Base-by-base conservation (phyloP, 2,113 vertebrate genomes). In the Pithys albifrons region DNA sequence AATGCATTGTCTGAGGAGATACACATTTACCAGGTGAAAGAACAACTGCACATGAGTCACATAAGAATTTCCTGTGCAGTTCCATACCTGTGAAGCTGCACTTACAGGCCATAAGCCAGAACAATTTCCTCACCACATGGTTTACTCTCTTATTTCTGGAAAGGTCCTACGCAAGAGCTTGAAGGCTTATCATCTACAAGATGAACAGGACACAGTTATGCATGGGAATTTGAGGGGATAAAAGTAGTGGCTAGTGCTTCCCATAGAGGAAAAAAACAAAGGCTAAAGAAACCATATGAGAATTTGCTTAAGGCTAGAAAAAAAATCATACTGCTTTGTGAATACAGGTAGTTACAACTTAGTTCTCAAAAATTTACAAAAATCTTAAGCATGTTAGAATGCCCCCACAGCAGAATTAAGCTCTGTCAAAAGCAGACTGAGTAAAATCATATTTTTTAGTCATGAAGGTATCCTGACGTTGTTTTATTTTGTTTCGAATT, bases 51-150 rank as follows among this genome's bases (percentile, higher is more conserved):
- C 7, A 7, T 48, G 33, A 94, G 45, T 76, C 55, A 49, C 8
- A 3, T 2, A 29, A 73, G 33, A 62, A 62, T 77, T 91, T 41
- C 43, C 41, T 20, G n/a, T 87, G 77, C 33, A 70, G 37, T 54
- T 93, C n/a, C 55, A 9, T 46, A 17, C 55, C n/a, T n/a, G 41
- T 81, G 24, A 79, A 49, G 25, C 45, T 91, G 45, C 39, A 55
- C 25, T 33, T 65, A 57, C 0, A 0, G 58, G 69, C 49, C 5
- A 1, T 24, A 27, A 19, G 41, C 59, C 72, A 58, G 43, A 85
- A 58, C 14, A 71, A 54, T 64, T 77, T 69, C 28, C 28, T 66
- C 41, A 62, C 55, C 69, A 77, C 18, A 28, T 54, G 59, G 46
- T 22, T 89, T 35, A 31, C 43, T 62, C 25, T 5, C 22, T 41